phyloP scores from a whole-genome alignment of 1,140 invertebrate genomes.

The Macrobrachium nipponense region DNA sequence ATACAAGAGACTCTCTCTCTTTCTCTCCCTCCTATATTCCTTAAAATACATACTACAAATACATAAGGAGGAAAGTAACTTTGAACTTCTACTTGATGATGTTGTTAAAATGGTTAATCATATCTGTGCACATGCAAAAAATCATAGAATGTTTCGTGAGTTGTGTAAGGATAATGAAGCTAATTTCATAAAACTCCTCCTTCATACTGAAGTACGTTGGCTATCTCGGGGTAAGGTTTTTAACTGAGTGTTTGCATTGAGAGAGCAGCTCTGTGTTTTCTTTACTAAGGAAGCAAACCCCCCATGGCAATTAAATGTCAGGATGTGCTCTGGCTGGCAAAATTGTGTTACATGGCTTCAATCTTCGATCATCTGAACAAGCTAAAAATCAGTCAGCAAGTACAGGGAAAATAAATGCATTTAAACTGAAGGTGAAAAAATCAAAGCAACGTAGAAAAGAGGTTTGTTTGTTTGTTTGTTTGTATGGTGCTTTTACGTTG shows the following conservation, averaged over 20 bases:
- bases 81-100: conserved; percentile 4
- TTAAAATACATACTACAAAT: too few species aligned
- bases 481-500: too few species aligned
- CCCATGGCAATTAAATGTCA: conserved; percentile 5
- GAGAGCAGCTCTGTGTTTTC: conserved; percentile 12
- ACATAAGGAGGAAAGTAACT: neutral
- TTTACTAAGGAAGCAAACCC: conserved; percentile 25
- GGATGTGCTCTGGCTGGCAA: too few species aligned
- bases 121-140: neutral
- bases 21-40: too few species aligned
- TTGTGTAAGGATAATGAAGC: conserved; percentile 2
- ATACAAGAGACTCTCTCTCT: too few species aligned
- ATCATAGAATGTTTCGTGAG: neutral
- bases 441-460: neutral
- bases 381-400: too few species aligned
- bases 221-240: conserved; percentile 12
- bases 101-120: conserved; percentile 24
- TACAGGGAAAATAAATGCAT: too few species aligned
- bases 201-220: conserved; percentile 5
- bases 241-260: neutral
- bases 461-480: neutral
- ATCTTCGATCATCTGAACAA: conserved; percentile 1
- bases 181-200: neutral
- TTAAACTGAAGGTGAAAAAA: too few species aligned
- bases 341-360: neutral